phyloP scores from a whole-genome alignment of 2,113 vertebrate genomes.

The Channa argus region DNA sequence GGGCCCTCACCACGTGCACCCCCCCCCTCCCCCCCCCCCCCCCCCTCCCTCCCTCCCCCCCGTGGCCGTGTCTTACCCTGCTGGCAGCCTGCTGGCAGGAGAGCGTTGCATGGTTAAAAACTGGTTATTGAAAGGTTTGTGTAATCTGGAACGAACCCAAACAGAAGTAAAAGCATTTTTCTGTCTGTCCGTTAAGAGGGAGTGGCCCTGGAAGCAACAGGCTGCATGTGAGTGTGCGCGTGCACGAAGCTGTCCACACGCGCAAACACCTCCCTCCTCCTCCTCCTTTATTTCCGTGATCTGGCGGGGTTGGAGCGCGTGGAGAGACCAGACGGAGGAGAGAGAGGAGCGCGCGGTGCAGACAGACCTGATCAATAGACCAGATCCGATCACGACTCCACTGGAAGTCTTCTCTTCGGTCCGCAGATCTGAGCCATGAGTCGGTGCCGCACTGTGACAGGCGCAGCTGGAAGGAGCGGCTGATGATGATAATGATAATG shows the following conservation, averaged over 20 bases:
- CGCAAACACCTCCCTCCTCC: slow-evolving; percentile 12
- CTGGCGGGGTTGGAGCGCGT: slow-evolving; percentile 4
- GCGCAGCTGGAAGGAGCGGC: background rate
- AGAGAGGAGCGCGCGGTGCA: slow-evolving; percentile 3
- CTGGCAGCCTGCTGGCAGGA: too few species aligned
- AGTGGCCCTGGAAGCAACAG: slow-evolving; percentile 30
- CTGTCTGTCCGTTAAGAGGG: slow-evolving; percentile 36
- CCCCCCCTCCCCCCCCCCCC: too few species aligned
- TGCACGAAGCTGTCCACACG: background rate
- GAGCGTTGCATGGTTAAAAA: too few species aligned
- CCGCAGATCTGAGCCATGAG: slow-evolving; percentile 5
- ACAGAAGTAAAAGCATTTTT: background rate
- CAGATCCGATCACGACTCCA: background rate
- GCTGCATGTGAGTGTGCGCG: background rate
- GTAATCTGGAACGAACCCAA: too few species aligned
- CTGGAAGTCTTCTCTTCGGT: background rate
- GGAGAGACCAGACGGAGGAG: slow-evolving; percentile 1
- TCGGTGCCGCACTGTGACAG: slow-evolving; percentile 1
- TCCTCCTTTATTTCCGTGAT: slow-evolving; percentile 49
- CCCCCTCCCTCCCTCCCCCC: too few species aligned
- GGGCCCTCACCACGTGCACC: too few species aligned
- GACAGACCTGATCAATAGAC: background rate
- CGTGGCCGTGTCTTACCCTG: too few species aligned
- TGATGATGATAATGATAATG: background rate
- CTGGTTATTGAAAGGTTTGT: too few species aligned